phyloP scores from a whole-genome alignment of 2,888 invertebrate genomes.

The Leucophenga montana region DNA sequence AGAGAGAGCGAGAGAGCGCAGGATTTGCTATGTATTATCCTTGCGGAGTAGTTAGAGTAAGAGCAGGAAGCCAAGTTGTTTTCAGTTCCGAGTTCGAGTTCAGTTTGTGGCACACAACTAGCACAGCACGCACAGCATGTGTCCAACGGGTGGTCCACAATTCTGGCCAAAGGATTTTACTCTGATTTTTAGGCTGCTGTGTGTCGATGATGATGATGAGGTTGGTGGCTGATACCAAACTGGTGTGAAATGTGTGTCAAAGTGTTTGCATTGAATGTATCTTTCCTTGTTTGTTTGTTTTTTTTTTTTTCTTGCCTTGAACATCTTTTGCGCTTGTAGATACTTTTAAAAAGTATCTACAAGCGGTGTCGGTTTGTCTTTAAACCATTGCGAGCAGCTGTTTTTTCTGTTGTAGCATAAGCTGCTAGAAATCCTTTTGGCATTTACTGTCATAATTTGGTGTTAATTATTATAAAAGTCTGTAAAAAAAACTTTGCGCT shows the following conservation, averaged over 20 bases:
- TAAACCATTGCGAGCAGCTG: not conserved
- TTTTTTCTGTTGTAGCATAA: constrained; percentile 3
- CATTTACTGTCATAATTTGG: constrained; percentile 51
- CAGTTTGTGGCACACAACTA: constrained; percentile 47
- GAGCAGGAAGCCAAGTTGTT: not conserved
- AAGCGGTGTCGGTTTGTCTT: not conserved
- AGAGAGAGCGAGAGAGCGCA: too few relatives aligned
- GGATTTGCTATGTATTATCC: not conserved
- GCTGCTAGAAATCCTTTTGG: not conserved
- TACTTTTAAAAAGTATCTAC: constrained; percentile 45
- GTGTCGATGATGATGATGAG: not conserved
- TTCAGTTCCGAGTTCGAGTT: constrained; percentile 33
- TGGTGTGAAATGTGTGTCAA: constrained; percentile 33
- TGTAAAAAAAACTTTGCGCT: not conserved
- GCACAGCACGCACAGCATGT: constrained; percentile 53
- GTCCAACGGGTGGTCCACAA: constrained; percentile 56
- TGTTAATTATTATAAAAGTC: constrained; percentile 55
- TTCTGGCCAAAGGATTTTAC: constrained; percentile 31
- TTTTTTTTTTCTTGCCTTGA: constrained; percentile 6
- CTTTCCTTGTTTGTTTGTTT: too few relatives aligned
- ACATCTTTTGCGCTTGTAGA: constrained; percentile 5
- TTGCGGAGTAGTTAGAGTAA: not conserved
- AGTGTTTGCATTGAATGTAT: constrained; percentile 4
- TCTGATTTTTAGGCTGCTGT: constrained; percentile 20
- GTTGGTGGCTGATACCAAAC: constrained; percentile 33